A percentile compares a stretch with the other conserved stretches of the same genome.
Conservation (phyloP, 2,797 vertebrate genomes). For the Gymnodraco acuticeps region DNA sequence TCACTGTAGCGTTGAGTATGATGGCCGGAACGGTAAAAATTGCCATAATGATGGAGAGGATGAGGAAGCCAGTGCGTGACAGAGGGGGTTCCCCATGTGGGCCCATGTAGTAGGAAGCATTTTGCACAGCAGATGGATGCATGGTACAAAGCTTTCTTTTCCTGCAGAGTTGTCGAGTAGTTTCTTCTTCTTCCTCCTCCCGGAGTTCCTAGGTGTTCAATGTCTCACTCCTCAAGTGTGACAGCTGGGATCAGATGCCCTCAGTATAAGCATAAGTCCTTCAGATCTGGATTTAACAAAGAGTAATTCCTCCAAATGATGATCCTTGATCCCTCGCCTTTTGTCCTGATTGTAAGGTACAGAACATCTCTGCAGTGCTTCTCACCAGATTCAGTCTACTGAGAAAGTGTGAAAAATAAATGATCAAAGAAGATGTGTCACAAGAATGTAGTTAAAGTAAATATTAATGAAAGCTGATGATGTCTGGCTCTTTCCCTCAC, state of each 20-base stretch:
- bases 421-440: neutral
- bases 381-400: slow-evolving; percentile 15
- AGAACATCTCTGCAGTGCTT: slow-evolving; percentile 20
- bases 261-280: slow-evolving; percentile 75
- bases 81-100: slow-evolving; percentile 65
- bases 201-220: slow-evolving; percentile 29
- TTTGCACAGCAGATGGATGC: slow-evolving; percentile 40
- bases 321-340: slow-evolving; percentile 67
- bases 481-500: neutral
- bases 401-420: slow-evolving; percentile 19
- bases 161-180: neutral
- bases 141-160: slow-evolving; percentile 30
- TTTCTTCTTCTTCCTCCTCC: slow-evolving; percentile 20
- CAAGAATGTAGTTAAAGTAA: slow-evolving; percentile 4
- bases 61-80: slow-evolving; percentile 73
- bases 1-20: slow-evolving; percentile 80
- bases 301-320: slow-evolving; percentile 76
- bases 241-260: slow-evolving; percentile 63
- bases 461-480: neutral
- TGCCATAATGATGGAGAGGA: slow-evolving; percentile 80
- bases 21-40: slow-evolving; percentile 78
- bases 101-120: slow-evolving; percentile 58
- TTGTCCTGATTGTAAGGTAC: slow-evolving; percentile 67
- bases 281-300: slow-evolving; percentile 73
- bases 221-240: slow-evolving; percentile 32